phyloP scores from a whole-genome alignment of 2,888 invertebrate species.

The Litoditis marina region DNA sequence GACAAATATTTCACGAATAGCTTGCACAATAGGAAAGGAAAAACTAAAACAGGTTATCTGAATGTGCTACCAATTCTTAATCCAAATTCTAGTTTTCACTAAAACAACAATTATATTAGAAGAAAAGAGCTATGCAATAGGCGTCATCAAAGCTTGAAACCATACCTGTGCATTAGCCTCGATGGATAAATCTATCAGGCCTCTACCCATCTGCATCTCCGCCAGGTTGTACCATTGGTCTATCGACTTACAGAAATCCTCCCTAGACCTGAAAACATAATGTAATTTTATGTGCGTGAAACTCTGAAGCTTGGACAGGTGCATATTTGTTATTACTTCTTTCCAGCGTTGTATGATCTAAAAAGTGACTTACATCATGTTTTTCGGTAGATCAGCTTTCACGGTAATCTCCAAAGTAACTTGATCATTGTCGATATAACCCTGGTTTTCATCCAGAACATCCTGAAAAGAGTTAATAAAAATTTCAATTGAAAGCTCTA shows the following conservation, averaged over 20 bases:
- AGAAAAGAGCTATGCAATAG: no score
- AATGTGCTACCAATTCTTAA: no score
- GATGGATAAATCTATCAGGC: slow-evolving; percentile 59
- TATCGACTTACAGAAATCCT: slow-evolving; percentile 59
- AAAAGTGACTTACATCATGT: slow-evolving; percentile 64
- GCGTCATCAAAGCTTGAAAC: no score
- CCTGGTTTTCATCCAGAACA: slow-evolving; percentile 84
- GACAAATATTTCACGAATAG: background rate
- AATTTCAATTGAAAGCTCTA: background rate
- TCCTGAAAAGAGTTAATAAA: slow-evolving; percentile 66
- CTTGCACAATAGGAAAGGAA: background rate
- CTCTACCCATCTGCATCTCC: slow-evolving; percentile 57
- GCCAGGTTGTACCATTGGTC: slow-evolving; percentile 60
- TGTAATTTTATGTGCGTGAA: background rate
- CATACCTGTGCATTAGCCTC: slow-evolving; percentile 50
- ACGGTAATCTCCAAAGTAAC: slow-evolving; percentile 78
- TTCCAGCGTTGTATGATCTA: background rate
- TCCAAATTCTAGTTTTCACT: background rate
- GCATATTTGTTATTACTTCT: no score
- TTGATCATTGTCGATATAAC: slow-evolving; percentile 81
- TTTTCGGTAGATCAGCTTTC: slow-evolving; percentile 68
- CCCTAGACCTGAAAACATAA: slow-evolving; percentile 45
- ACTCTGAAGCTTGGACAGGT: background rate
- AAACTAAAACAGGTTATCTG: background rate
- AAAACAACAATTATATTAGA: slow-evolving; percentile 7